phyloP scores from a whole-genome alignment of 2,797 vertebrate species.

The Smutsia temminckii region DNA sequence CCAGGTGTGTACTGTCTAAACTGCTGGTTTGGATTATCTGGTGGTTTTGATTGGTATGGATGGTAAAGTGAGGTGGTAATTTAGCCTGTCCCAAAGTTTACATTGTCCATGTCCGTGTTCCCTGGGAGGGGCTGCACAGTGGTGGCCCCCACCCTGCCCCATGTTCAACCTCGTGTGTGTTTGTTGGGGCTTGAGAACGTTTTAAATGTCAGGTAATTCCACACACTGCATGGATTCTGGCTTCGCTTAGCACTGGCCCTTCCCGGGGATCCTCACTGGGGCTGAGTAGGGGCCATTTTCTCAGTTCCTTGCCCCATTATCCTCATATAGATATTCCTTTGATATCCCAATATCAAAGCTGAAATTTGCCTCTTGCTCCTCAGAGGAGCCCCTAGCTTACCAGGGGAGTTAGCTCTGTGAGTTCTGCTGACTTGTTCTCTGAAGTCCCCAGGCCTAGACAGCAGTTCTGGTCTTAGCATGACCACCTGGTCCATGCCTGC shows the following conservation, averaged over 20 bases:
- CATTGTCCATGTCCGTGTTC: background rate
- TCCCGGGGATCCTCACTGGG: background rate
- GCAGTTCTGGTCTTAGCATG: too few species aligned
- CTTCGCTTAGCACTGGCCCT: background rate
- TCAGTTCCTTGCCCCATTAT: background rate
- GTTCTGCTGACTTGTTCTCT: too few species aligned
- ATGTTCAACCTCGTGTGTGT: too few species aligned
- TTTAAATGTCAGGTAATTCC: background rate
- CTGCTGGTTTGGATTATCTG: background rate
- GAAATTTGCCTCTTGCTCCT: background rate
- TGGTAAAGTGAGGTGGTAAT: background rate
- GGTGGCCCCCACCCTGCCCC: accelerated
- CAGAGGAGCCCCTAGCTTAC: too few species aligned
- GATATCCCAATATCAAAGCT: background rate
- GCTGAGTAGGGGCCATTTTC: background rate
- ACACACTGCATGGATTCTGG: accelerated
- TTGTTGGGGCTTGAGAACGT: background rate
- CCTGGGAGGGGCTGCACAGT: background rate
- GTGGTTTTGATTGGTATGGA: background rate
- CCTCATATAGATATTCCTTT: too few species aligned
- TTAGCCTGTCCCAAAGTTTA: background rate
- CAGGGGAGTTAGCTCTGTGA: too few species aligned
- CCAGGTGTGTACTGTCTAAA: too few species aligned
- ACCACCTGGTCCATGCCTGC: too few species aligned
- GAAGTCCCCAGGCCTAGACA: too few species aligned